Evolutionary conservation across 2,888 invertebrate genomes (phyloP).

Genomic region (Caenorhabditis imperialis): DNA sequence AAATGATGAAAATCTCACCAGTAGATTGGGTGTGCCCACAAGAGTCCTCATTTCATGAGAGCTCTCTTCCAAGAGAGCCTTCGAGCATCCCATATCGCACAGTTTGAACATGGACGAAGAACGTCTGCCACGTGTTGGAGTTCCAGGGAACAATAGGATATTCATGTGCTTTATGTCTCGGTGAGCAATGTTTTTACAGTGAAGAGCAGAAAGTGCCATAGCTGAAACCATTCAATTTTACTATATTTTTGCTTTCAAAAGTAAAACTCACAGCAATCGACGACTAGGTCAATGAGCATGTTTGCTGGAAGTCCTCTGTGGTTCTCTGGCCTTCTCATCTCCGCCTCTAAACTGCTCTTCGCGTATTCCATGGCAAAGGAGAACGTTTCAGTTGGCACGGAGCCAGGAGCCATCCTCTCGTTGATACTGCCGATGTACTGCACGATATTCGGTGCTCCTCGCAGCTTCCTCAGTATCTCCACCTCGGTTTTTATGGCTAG

Average conservation of each 20-base stretch:
- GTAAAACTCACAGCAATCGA: slow-evolving; percentile 53
- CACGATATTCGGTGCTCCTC: slow-evolving; percentile 42
- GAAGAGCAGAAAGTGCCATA: slow-evolving; percentile 44
- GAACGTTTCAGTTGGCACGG: slow-evolving; percentile 17
- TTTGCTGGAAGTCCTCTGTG: slow-evolving; percentile 36
- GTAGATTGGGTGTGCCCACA: slow-evolving; percentile 55
- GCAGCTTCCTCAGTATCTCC: slow-evolving; percentile 34
- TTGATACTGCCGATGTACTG: slow-evolving; percentile 44
- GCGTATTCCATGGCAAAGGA: slow-evolving; percentile 61
- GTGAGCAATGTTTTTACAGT: slow-evolving; percentile 50
- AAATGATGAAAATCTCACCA: slow-evolving; percentile 29
- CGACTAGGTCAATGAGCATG: slow-evolving; percentile 48
- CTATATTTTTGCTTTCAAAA: background rate
- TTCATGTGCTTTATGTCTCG: slow-evolving; percentile 63
- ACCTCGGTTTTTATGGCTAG: slow-evolving; percentile 37
- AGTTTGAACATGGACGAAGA: slow-evolving; percentile 55
- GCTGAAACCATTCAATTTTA: slow-evolving; percentile 33
- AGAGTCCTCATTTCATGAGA: slow-evolving; percentile 52
- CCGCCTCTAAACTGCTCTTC: slow-evolving; percentile 37
- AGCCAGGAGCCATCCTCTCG: slow-evolving; percentile 16
- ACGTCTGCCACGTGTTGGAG: slow-evolving; percentile 41
- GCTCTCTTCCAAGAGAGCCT: slow-evolving; percentile 10
- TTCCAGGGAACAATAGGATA: slow-evolving; percentile 52
- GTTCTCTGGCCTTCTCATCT: slow-evolving; percentile 49
- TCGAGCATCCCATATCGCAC: slow-evolving; percentile 59